Percentiles rank a stretch among this genome's conserved stretches.
Evolutionary conservation across 2,113 vertebrate genomes (phyloP).

Genomic region (Channa maculata): DNA sequence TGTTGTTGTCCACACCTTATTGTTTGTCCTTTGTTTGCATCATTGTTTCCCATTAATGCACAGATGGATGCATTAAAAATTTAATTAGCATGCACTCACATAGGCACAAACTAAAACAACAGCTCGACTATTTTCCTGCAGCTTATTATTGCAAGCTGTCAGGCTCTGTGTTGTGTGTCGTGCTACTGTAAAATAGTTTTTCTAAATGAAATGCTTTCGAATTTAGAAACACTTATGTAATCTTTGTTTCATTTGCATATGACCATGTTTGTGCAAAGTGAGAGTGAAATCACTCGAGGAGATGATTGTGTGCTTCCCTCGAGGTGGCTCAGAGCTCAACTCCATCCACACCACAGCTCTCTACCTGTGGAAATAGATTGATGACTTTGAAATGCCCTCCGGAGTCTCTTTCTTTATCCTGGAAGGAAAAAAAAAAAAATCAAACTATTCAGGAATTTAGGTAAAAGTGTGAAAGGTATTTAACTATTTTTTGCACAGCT

Average conservation of each 20-base stretch:
- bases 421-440: constrained; percentile 26
- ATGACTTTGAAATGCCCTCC: constrained; percentile 72
- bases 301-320: constrained; percentile 54
- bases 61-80: constrained; percentile 66
- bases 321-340: constrained; percentile 31
- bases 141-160: constrained; percentile 61
- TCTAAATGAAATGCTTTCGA: constrained; percentile 35
- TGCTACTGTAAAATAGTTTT: constrained; percentile 69
- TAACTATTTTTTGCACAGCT: constrained; percentile 21
- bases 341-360: constrained; percentile 23
- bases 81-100: constrained; percentile 58
- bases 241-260: constrained; percentile 69
- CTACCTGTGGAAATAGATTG: constrained; percentile 50
- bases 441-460: constrained; percentile 40
- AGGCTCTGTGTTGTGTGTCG: constrained; percentile 29
- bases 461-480: constrained; percentile 27
- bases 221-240: constrained; percentile 70
- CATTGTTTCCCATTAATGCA: constrained; percentile 60
- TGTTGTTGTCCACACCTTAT: constrained; percentile 39
- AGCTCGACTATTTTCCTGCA: constrained; percentile 45
- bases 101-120: constrained; percentile 43
- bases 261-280: constrained; percentile 30
- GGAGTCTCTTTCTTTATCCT: constrained; percentile 23
- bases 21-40: constrained; percentile 52
- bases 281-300: constrained; percentile 46